These are phyloP conservation scores for Calcarius lapponicus DNA, from an alignment of 2,797 vertebrate species.

Conservation along the genomic window DNA sequence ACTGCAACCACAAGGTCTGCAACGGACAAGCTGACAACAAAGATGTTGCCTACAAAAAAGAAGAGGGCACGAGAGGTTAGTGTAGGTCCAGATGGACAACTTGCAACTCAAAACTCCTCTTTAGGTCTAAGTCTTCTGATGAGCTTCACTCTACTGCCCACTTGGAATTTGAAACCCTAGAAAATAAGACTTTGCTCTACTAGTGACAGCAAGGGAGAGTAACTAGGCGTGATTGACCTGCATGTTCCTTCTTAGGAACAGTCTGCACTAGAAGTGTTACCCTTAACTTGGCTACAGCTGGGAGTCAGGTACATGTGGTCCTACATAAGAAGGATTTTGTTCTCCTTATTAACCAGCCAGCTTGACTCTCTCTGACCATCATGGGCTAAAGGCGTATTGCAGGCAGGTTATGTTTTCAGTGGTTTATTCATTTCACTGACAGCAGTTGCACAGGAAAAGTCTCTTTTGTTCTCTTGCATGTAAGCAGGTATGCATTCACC, in stretches of 20 bases:
- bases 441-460: not conserved
- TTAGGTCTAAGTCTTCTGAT: not conserved
- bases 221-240: not conserved
- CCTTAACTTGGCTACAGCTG: not conserved
- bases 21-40: constrained; percentile 89
- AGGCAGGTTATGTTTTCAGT: not conserved
- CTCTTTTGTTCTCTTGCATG: not conserved
- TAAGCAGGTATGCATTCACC: not conserved
- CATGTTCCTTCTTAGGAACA: not conserved
- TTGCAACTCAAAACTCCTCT: not conserved
- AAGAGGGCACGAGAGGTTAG: constrained; percentile 20
- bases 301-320: not conserved
- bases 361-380: not conserved
- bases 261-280: not conserved
- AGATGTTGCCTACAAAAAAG: constrained; percentile 85
- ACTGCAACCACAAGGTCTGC: constrained; percentile 90
- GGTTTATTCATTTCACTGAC: not conserved
- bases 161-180: not conserved
- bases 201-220: not conserved
- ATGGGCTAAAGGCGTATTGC: not conserved
- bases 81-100: accelerated
- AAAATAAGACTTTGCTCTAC: not conserved
- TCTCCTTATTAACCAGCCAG: not conserved
- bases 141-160: not conserved
- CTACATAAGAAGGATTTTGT: not conserved